Evolutionary conservation across 2,113 vertebrate genomes (phyloP).

Genomic region (Malurus alboscapulatus): DNA sequence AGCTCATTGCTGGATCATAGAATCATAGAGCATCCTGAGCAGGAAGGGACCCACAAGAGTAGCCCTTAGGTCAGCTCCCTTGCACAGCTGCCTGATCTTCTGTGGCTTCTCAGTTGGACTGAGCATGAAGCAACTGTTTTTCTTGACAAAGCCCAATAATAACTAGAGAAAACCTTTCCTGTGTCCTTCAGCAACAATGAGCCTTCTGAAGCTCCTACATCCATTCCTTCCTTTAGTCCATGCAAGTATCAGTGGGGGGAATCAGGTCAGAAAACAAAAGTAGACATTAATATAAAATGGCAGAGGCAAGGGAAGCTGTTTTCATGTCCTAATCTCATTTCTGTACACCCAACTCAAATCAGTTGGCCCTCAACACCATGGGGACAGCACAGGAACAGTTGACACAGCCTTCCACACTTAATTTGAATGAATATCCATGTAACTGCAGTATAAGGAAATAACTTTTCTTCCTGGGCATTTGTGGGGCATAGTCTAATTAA

Average conservation of each 20-base stretch:
- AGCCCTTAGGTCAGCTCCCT: not conserved
- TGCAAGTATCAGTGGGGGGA: not conserved
- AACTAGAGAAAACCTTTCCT: not conserved
- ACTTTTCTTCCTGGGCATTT: not conserved
- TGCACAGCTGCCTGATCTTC: not conserved
- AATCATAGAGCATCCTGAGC: not conserved
- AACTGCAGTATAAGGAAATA: not conserved
- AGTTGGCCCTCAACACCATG: not conserved
- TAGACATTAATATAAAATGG: not conserved
- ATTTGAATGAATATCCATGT: not conserved
- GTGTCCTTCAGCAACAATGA: not conserved
- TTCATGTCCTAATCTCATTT: not conserved
- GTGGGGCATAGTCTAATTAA: not conserved
- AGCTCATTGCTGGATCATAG: not conserved
- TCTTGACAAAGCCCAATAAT: not conserved
- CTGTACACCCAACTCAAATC: not conserved
- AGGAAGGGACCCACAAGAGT: not conserved
- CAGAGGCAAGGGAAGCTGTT: not conserved
- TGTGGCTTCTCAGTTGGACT: not conserved
- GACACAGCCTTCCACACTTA: not conserved
- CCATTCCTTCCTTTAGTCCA: not conserved
- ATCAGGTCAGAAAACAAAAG: not conserved
- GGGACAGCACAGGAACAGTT: not conserved
- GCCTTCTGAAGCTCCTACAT: not conserved
- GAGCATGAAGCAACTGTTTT: accelerated